Evolutionary conservation across 2,113 vertebrate species (phyloP), one percentile per base, ranked within the genome.

Genomic region (Triplophysa tibetana): DNA sequence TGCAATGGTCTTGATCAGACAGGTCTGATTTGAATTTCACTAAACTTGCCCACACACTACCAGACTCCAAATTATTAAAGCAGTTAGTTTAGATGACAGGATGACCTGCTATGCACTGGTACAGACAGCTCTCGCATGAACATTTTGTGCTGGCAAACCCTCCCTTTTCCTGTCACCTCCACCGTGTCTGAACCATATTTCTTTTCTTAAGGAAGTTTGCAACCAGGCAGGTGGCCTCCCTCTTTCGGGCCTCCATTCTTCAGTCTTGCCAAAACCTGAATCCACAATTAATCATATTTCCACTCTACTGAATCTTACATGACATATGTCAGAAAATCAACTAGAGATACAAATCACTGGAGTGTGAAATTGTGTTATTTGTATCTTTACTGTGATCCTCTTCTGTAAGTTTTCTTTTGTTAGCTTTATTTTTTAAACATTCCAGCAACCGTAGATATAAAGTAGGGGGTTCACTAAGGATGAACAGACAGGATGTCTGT

Each of bases 61-160:
- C 45, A 54, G 52, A 77, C 29, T 26, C 33, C 43, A 50, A 41
- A 64, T 89, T 90, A 89, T 89, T 89, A 85, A 89, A 88, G 89
- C 92, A 89, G 88, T 89, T 85, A 91, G 88, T 81, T 81, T 76
- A 91, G 86, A 87, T 87, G 88, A 90, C 87, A 87, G 87, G 78
- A 86, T 87, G 90, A 90, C 89, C 88, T 90, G 87, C 88, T 88
- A 86, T 87, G 69, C 79, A 12, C 87, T 88, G 84, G 84, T 79
- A 85, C 33, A 74, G 78, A 83, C 86, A 85, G 78, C 83, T 79
- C 89, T 89, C 69, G 60, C 70, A 81, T 43, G 54, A 54, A 72
- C 68, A 8, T 62, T 29, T n/a, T 0, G 14, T 48, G 21, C 26
- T 80, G 70, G 79, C 62, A 74, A 80, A 43, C n/a, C 26, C 70